These are phyloP conservation scores for Petrocephalus sullivani DNA, from an alignment of 2,797 vertebrate genomes.

Conservation along the genomic window DNA sequence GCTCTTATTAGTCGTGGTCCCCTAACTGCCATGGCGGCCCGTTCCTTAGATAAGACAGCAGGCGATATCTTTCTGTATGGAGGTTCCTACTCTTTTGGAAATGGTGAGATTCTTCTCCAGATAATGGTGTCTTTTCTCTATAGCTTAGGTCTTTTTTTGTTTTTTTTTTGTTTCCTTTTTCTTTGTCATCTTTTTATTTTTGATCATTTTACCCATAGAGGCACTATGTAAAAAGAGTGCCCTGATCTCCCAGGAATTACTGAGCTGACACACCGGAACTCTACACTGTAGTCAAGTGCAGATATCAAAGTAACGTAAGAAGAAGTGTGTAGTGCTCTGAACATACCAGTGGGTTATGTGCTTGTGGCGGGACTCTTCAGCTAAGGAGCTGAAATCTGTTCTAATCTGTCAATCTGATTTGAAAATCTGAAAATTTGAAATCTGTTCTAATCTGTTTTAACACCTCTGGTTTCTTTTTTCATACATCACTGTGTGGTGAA, in stretches of 20 bases:
- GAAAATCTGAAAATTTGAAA: no score
- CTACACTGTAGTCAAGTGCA: not conserved
- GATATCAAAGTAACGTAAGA: not conserved
- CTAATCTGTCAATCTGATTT: not conserved
- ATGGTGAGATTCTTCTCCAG: not conserved
- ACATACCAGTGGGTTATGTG: not conserved
- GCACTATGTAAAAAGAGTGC: not conserved
- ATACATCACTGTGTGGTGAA: not conserved
- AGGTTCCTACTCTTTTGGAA: slow-evolving; percentile 16
- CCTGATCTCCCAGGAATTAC: not conserved
- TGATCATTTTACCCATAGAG: not conserved
- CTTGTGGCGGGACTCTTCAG: not conserved
- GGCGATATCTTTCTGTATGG: slow-evolving; percentile 37
- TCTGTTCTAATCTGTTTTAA: not conserved
- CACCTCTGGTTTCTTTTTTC: no score
- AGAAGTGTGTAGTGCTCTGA: not conserved
- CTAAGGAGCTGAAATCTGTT: not conserved
- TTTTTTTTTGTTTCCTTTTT: not conserved
- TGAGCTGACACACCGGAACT: not conserved
- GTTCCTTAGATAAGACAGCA: not conserved
- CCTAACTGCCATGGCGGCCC: slow-evolving; percentile 28
- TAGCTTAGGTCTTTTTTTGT: not conserved
- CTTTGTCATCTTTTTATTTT: not conserved
- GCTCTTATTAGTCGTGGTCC: slow-evolving; percentile 15
- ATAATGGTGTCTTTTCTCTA: not conserved